phyloP scores from a whole-genome alignment of 2,888 invertebrate species.

The Germaria angustata region DNA sequence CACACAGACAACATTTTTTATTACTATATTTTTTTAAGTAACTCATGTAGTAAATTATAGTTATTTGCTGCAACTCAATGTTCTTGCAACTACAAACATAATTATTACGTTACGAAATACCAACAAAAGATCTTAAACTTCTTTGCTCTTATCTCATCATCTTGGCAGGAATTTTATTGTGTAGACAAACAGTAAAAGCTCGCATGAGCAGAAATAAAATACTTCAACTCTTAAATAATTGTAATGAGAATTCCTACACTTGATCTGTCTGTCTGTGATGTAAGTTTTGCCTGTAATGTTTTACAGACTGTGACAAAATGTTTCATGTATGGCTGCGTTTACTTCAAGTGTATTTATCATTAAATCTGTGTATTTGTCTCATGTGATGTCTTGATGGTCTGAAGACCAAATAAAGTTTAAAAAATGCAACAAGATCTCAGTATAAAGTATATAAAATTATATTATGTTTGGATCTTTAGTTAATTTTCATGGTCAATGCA shows the following conservation, averaged over 20 bases:
- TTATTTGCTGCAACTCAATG: neutral
- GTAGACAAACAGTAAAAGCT: constrained; percentile 9
- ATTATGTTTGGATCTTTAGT: constrained; percentile 1
- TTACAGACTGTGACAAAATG: neutral
- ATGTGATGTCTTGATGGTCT: constrained; percentile 16
- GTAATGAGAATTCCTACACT: neutral
- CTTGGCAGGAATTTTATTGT: neutral
- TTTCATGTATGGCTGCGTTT: neutral
- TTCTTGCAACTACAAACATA: neutral
- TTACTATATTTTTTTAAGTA: neutral
- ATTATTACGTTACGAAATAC: constrained; percentile 1
- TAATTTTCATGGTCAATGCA: constrained; percentile 46
- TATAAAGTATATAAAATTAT: neutral
- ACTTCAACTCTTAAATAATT: neutral
- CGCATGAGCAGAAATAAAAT: neutral
- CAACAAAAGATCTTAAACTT: constrained; percentile 30
- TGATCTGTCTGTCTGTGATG: neutral
- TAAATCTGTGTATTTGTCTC: constrained; percentile 4
- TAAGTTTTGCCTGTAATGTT: constrained; percentile 1
- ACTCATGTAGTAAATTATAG: constrained; percentile 15
- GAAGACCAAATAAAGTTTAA: constrained; percentile 40
- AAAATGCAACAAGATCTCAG: constrained; percentile 28
- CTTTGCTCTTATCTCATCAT: constrained; percentile 29
- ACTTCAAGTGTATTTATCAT: constrained; percentile 12
- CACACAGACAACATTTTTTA: neutral